phyloP scores from a whole-genome alignment of 2,888 invertebrate species.

The Sphaerophoria taeniata region DNA sequence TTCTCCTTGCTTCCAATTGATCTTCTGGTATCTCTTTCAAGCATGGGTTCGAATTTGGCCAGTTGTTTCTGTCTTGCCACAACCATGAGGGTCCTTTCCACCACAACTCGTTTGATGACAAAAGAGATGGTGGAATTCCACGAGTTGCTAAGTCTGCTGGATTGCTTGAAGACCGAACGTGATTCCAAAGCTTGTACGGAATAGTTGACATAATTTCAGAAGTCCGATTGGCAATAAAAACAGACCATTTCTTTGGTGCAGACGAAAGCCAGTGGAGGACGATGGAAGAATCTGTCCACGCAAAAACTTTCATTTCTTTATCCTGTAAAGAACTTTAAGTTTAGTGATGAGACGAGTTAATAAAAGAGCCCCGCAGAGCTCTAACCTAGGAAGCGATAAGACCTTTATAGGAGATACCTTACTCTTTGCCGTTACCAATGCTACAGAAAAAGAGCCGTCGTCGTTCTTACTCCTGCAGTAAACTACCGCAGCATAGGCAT shows the following conservation, averaged over 20 bases:
- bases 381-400: neutral
- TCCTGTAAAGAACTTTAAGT: neutral
- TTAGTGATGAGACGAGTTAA: slow-evolving; percentile 7
- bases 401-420: neutral
- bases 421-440: neutral
- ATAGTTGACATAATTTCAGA: neutral
- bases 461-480: neutral
- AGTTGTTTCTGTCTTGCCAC: slow-evolving; percentile 15
- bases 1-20: neutral
- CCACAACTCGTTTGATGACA: slow-evolving; percentile 27
- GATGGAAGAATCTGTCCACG: neutral
- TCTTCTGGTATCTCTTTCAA: slow-evolving; percentile 10
- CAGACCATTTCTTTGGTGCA: neutral
- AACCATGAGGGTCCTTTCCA: slow-evolving; percentile 9
- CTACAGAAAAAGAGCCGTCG: neutral
- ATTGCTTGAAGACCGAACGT: too few species aligned
- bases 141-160: too few species aligned
- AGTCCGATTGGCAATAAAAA: neutral
- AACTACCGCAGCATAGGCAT: neutral
- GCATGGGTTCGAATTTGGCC: slow-evolving; percentile 16
- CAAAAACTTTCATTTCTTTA: slow-evolving; percentile 6
- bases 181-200: neutral
- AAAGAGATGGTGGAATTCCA: too few species aligned
- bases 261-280: too few species aligned
- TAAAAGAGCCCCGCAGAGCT: neutral